These are phyloP conservation scores for Isaurus tuberculatus DNA, from an alignment of 92 coral and sea anemone genomes.

Conservation along the genomic window DNA sequence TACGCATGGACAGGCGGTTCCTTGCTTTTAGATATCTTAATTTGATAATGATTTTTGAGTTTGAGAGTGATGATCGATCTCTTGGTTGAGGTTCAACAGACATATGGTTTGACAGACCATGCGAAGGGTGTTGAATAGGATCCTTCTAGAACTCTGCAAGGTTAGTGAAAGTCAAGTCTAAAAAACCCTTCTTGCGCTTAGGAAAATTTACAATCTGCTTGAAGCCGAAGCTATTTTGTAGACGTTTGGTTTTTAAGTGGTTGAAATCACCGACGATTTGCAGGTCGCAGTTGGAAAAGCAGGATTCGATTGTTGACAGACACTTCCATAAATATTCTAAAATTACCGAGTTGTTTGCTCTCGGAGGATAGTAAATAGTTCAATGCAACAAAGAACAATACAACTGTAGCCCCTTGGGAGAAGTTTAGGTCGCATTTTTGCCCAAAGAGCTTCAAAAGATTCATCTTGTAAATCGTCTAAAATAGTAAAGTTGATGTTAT, in stretches of 20 bases:
- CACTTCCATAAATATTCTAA: conserved; percentile 49
- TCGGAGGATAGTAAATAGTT: conserved; percentile 45
- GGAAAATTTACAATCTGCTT: conserved; percentile 69
- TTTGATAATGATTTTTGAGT: neutral
- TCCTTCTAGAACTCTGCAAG: conserved; percentile 66
- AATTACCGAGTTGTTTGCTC: conserved; percentile 56
- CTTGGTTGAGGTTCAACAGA: conserved; percentile 59
- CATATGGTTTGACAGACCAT: conserved; percentile 59
- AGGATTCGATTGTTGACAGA: conserved; percentile 68
- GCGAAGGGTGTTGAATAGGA: conserved; percentile 64
- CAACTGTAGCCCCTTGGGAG: conserved; percentile 37
- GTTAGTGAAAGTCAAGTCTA: conserved; percentile 58
- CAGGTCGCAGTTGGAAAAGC: conserved; percentile 62
- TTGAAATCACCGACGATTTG: conserved; percentile 70
- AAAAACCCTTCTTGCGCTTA: conserved; percentile 47
- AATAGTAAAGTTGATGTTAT: conserved; percentile 17
- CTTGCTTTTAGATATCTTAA: conserved; percentile 35
- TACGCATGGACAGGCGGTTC: neutral
- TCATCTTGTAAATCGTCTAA: conserved; percentile 13
- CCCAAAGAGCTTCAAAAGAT: conserved; percentile 44
- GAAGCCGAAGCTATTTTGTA: conserved; percentile 61
- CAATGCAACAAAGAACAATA: conserved; percentile 27
- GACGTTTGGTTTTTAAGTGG: conserved; percentile 52
- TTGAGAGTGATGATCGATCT: conserved; percentile 42
- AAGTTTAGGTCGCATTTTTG: conserved; percentile 35